Evolutionary conservation across 2,797 vertebrate genomes (phyloP), one percentile per base, ranked within the genome.

Genomic region (Channa striata): DNA sequence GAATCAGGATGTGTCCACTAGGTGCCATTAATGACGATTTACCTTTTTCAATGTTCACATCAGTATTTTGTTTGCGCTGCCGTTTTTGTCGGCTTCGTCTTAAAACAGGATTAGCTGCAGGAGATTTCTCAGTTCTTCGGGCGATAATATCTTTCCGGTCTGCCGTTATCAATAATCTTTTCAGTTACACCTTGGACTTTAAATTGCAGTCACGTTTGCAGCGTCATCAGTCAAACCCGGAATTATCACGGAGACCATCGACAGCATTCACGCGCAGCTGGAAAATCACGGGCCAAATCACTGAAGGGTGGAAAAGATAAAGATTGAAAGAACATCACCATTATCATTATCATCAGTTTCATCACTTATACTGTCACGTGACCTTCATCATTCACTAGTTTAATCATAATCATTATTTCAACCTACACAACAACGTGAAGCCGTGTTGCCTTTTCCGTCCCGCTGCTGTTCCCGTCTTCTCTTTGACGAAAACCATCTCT

Each of bases 361-460:
- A 75, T 69, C 25, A 33, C 67, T 72, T 34, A 51, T 57, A 42
- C 72, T 25, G 64, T 73, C 61, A 30, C 59, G 62, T 82, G 83
- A 87, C 83, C 84, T 88, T 85, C 61, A 74, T 72, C 71, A 42
- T 33, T 85, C 68, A 53, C 77, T 59, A 20, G 11, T 71, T 76
- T 78, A 64, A 70, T 80, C 74, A 56, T 52, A 59, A 68, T 74
- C 67, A 51, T 80, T 62, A 66, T 60, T 63, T 54, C 47, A 40
- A 49, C 65, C 58, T 59, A 59, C 34, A 20, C 52, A 39, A 43
- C 65, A 44, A 23, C 36, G 46, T 56, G 33, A 54, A 12, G 36
- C 47, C 7, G 8, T 54, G 59, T 65, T 13, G 9, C 46, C 39
- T 50, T 9, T 4, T 23, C 59, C 17, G 5, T 30, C 23, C 23